Conservation (phyloP, 2,113 vertebrate species). For the Pardalotus punctatus region DNA sequence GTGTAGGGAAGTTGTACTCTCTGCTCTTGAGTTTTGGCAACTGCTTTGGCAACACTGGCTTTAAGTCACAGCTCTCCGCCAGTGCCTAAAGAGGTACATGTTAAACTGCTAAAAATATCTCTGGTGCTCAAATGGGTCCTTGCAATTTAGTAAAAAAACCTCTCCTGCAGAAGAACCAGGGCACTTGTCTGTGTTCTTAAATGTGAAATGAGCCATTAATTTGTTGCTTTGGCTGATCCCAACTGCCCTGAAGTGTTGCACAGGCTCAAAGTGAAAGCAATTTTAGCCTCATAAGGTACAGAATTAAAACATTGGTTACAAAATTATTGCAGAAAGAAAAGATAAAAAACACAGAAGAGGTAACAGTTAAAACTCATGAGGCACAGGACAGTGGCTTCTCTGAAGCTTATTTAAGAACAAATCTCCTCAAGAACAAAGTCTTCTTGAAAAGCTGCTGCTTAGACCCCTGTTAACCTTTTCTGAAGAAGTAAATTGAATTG, state of each 20-base stretch:
- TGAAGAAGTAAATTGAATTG: constrained; percentile 19
- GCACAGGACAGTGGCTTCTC: not conserved
- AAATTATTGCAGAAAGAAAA: not conserved
- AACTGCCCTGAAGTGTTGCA: not conserved
- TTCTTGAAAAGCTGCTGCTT: not conserved
- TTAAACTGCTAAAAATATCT: not conserved
- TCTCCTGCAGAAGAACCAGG: not conserved
- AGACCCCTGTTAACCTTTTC: constrained; percentile 24
- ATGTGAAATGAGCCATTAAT: not conserved
- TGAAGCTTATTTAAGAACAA: not conserved
- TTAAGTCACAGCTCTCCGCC: not conserved
- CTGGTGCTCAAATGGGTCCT: not conserved
- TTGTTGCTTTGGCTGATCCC: not conserved
- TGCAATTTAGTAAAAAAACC: not conserved
- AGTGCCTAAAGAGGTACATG: accelerated
- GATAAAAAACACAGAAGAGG: not conserved
- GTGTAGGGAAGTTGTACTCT: not conserved
- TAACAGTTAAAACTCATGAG: not conserved
- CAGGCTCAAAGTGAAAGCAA: not conserved
- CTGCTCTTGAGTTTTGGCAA: not conserved
- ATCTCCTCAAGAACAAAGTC: constrained; percentile 3
- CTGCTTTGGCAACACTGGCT: not conserved
- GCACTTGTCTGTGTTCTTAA: not conserved
- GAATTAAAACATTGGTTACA: not conserved
- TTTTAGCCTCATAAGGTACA: not conserved